Evolutionary conservation across 2,797 vertebrate genomes (phyloP).

Genomic region (Xenopus petersii): DNA sequence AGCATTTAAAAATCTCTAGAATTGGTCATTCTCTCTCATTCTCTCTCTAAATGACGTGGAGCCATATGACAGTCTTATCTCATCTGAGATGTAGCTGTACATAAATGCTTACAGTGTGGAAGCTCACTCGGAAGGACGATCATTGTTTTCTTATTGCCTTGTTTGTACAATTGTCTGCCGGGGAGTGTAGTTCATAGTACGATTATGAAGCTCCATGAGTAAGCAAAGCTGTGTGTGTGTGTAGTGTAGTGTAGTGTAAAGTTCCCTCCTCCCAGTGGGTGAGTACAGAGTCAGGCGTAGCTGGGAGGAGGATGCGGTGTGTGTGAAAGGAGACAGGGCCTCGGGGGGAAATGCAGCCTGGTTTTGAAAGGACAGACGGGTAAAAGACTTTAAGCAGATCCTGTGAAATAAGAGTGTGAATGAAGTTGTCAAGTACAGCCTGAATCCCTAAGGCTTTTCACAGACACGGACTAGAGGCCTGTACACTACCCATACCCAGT

Average conservation of each 20-base stretch:
- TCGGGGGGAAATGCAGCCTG: constrained; percentile 45
- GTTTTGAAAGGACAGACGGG: constrained; percentile 42
- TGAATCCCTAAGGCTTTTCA: constrained; percentile 19
- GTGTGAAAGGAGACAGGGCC: constrained; percentile 47
- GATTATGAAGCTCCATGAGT: constrained; percentile 40
- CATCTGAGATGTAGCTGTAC: background rate
- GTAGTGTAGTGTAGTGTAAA: constrained; percentile 45
- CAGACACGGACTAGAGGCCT: constrained; percentile 24
- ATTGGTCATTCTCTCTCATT: background rate
- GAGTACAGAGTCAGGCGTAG: constrained; percentile 48
- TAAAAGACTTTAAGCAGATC: constrained; percentile 34
- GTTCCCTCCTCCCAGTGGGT: constrained; percentile 46
- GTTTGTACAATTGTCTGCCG: constrained; percentile 37
- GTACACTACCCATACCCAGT: constrained; percentile 30
- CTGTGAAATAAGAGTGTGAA: constrained; percentile 22
- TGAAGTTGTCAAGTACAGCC: constrained; percentile 37
- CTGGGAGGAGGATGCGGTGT: constrained; percentile 49
- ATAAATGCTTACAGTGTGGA: background rate
- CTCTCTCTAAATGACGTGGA: background rate
- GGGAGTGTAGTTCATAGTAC: constrained; percentile 19
- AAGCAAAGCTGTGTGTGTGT: constrained; percentile 35
- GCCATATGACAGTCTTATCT: background rate
- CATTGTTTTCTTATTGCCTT: constrained; percentile 19
- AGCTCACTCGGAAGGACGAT: background rate
- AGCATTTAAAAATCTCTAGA: too few relatives aligned